Conservation (phyloP, 2,888 invertebrate species). For the Catonia carolina region DNA sequence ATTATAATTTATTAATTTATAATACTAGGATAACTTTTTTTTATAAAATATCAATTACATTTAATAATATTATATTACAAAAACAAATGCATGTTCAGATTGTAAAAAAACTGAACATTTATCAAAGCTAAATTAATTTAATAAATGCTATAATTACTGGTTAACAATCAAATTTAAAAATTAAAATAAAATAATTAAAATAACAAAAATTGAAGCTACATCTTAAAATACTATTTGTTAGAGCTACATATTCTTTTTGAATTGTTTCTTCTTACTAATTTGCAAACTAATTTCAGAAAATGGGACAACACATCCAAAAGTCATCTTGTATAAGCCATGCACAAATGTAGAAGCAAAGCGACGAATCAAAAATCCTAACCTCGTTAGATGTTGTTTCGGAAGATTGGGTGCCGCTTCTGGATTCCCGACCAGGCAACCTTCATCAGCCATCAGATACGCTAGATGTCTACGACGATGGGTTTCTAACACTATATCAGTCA, state of each 20-base stretch:
- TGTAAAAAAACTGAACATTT: too few relatives aligned
- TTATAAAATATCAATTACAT: too few relatives aligned
- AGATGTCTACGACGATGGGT: slow-evolving; percentile 86
- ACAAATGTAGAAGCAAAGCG: not conserved
- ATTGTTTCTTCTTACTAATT: not conserved
- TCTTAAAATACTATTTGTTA: not conserved
- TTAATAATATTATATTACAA: too few relatives aligned
- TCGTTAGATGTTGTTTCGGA: slow-evolving; percentile 84
- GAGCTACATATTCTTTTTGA: too few relatives aligned
- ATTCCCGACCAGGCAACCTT: slow-evolving; percentile 86
- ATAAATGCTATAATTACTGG: too few relatives aligned
- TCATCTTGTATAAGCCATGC: slow-evolving; percentile 10
- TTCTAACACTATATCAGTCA: slow-evolving; percentile 79
- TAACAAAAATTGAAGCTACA: too few relatives aligned
- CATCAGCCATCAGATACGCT: slow-evolving; percentile 95
- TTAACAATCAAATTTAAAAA: too few relatives aligned
- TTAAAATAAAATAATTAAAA: too few relatives aligned
- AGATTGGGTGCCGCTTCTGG: slow-evolving; percentile 83
- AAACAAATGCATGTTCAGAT: too few relatives aligned
- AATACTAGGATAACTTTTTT: too few relatives aligned
- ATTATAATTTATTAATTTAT: too few relatives aligned
- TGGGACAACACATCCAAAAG: not conserved
- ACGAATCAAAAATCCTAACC: slow-evolving; percentile 43
- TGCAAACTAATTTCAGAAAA: not conserved
- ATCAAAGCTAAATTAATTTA: too few relatives aligned